Evolutionary conservation across 2,113 vertebrate species (phyloP).

Genomic region (Mesitornis unicolor): DNA sequence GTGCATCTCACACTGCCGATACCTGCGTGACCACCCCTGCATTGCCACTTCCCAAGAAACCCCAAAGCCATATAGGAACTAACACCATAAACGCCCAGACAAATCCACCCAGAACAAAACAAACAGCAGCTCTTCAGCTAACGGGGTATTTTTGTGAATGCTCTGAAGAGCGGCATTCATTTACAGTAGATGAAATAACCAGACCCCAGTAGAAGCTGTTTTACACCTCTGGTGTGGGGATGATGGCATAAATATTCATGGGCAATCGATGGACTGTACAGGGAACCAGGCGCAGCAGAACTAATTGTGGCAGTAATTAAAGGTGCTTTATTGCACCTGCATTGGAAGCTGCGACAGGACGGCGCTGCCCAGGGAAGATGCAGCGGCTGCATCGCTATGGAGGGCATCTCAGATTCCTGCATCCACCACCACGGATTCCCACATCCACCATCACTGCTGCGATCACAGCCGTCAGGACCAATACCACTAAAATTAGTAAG

Average conservation of each 20-base stretch:
- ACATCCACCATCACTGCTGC: background rate
- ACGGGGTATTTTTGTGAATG: background rate
- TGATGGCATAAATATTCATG: background rate
- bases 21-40: rapidly evolving
- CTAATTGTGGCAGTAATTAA: background rate
- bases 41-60: rapidly evolving
- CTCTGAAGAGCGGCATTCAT: background rate
- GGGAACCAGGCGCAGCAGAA: background rate
- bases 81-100: background rate
- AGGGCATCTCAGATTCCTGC: background rate
- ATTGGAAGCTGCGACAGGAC: background rate
- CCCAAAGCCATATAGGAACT: no score
- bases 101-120: background rate
- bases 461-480: no score
- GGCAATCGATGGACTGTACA: background rate
- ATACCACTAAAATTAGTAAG: no score
- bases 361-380: background rate
- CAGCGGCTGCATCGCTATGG: no score
- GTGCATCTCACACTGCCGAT: no score
- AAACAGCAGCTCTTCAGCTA: background rate
- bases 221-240: background rate
- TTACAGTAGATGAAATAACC: background rate
- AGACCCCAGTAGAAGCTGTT: background rate
- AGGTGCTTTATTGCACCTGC: background rate
- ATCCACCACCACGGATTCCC: background rate